A percentile compares a stretch with the other conserved stretches of the same genome.
These are phyloP conservation scores for Pao palembangensis DNA, from an alignment of 2,113 vertebrate genomes.

Conservation along the genomic window DNA sequence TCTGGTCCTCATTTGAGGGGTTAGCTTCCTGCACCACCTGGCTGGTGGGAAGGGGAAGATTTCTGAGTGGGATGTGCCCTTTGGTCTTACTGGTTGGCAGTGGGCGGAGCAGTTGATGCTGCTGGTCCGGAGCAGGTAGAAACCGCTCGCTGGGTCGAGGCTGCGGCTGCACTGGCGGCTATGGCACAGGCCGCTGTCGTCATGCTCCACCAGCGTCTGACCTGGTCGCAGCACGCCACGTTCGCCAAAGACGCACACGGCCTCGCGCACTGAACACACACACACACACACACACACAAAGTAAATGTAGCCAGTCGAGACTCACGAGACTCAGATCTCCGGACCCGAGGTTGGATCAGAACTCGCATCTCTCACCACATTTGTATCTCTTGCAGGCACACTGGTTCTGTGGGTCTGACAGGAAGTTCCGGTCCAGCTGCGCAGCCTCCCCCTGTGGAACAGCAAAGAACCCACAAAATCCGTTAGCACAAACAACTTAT, in stretches of 20 bases:
- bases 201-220: slow-evolving; percentile 86
- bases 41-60: too few relatives aligned
- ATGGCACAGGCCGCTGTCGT: slow-evolving; percentile 79
- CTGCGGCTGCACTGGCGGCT: slow-evolving; percentile 80
- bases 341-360: slow-evolving; percentile 6
- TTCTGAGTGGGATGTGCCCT: neutral
- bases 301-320: neutral
- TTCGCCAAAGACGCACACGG: slow-evolving; percentile 85
- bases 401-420: slow-evolving; percentile 79
- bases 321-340: too few relatives aligned
- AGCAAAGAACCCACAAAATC: neutral
- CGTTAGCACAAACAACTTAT: neutral
- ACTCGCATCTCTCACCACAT: slow-evolving; percentile 80
- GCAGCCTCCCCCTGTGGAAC: slow-evolving; percentile 83
- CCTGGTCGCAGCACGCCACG: slow-evolving; percentile 85
- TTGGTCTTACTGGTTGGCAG: slow-evolving; percentile 81
- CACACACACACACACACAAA: slow-evolving; percentile 25
- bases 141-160: slow-evolving; percentile 81
- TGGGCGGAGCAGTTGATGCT: slow-evolving; percentile 82
- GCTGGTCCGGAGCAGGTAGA: slow-evolving; percentile 80
- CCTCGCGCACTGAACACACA: slow-evolving; percentile 80
- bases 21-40: too few relatives aligned
- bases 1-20: too few relatives aligned
- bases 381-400: slow-evolving; percentile 87
- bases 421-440: slow-evolving; percentile 81